Percentiles rank a stretch among this genome's conserved stretches.
Evolutionary conservation across 2,888 invertebrate species (phyloP).

Genomic region (Lithosia quadra): DNA sequence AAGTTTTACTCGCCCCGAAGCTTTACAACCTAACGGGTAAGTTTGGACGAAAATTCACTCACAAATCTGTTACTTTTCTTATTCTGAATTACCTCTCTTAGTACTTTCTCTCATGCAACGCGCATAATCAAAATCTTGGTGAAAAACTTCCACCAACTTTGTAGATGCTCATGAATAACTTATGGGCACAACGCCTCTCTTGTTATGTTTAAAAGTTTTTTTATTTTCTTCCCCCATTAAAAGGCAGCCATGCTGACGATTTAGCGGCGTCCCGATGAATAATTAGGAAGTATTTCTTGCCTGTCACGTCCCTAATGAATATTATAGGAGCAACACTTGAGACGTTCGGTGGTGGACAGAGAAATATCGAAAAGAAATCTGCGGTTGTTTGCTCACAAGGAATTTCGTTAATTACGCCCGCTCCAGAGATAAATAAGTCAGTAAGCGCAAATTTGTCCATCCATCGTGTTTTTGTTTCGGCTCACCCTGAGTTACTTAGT

Average conservation of each 20-base stretch:
- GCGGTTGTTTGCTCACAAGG: conserved; percentile 64
- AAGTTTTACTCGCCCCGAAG: conserved; percentile 55
- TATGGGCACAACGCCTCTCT: conserved; percentile 75
- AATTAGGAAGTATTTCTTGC: conserved; percentile 84
- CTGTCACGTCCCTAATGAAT: conserved; percentile 84
- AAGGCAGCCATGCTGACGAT: conserved; percentile 75
- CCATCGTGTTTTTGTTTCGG: conserved; percentile 77
- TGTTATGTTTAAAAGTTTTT: conserved; percentile 80
- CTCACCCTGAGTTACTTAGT: conserved; percentile 70
- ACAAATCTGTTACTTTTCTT: conserved; percentile 44
- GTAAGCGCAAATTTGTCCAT: conserved; percentile 81
- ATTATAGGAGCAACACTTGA: conserved; percentile 66
- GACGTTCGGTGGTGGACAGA: conserved; percentile 33
- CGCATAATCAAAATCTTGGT: conserved; percentile 73
- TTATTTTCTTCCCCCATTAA: conserved; percentile 83
- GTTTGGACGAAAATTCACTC: conserved; percentile 47
- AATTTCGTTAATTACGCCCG: conserved; percentile 79
- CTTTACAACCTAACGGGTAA: conserved; percentile 52
- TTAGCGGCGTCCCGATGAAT: conserved; percentile 81
- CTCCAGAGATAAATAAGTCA: conserved; percentile 80
- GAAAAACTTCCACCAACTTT: conserved; percentile 64
- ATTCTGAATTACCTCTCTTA: conserved; percentile 39
- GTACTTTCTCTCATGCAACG: conserved; percentile 55
- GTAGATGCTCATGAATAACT: conserved; percentile 79
- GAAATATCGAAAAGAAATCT: conserved; percentile 71